phyloP scores from a whole-genome alignment of 2,888 invertebrate species.

The Anodontia alba region DNA sequence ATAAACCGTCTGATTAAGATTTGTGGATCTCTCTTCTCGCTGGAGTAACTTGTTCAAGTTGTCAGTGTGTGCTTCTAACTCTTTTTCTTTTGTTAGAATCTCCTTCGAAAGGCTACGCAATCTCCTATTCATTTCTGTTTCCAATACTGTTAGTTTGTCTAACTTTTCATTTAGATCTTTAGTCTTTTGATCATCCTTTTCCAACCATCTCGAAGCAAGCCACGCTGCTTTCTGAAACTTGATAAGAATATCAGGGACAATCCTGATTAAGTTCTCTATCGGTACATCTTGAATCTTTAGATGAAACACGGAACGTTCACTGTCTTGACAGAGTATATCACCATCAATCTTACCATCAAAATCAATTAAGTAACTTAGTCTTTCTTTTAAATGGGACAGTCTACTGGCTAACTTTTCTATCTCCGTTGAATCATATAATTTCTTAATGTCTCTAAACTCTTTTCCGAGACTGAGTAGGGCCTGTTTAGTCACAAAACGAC shows the following conservation, averaged over 20 bases:
- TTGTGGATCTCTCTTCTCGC: constrained; percentile 72
- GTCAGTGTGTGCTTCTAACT: constrained; percentile 68
- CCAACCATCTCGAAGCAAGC: constrained; percentile 74
- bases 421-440: constrained; percentile 76
- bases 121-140: constrained; percentile 67
- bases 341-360: constrained; percentile 70
- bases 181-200: constrained; percentile 73
- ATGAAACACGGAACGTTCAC: constrained; percentile 67
- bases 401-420: constrained; percentile 73
- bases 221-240: constrained; percentile 76
- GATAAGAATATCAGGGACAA: constrained; percentile 76
- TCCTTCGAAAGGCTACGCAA: constrained; percentile 65
- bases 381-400: constrained; percentile 72
- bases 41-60: constrained; percentile 70
- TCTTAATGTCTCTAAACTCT: constrained; percentile 74
- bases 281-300: constrained; percentile 67
- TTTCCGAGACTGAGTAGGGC: constrained; percentile 70
- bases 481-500: constrained; percentile 68
- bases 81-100: constrained; percentile 67
- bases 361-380: constrained; percentile 72
- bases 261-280: constrained; percentile 66
- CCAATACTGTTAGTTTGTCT: constrained; percentile 67
- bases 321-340: constrained; percentile 74
- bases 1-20: constrained; percentile 66
- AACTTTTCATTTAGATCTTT: constrained; percentile 73